phyloP scores from a whole-genome alignment of 2,888 invertebrate species.

The Steinernema hermaphroditum region DNA sequence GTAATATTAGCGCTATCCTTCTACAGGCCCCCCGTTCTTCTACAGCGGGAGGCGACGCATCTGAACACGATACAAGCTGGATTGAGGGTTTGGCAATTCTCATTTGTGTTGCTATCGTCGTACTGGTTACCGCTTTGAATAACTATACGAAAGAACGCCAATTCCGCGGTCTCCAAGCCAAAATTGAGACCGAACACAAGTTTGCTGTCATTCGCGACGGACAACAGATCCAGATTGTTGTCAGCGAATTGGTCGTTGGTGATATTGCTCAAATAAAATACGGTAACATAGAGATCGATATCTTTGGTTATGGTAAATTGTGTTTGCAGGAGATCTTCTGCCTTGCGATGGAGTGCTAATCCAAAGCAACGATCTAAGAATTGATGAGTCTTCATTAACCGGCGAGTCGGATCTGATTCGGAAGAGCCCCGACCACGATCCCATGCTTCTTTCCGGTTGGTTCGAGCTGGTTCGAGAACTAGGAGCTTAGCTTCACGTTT shows the following conservation, averaged over 20 bases:
- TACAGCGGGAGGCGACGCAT: no score
- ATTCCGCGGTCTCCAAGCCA: conserved; percentile 80
- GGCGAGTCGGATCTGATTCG: conserved; percentile 99
- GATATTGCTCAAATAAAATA: conserved; percentile 87
- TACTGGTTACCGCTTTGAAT: conserved; percentile 98
- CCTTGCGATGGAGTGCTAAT: conserved; percentile 95
- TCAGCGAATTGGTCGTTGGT: conserved; percentile 95
- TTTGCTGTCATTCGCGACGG: conserved; percentile 91
- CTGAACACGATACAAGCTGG: conserved; percentile 92
- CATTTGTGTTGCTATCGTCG: conserved; percentile 92
- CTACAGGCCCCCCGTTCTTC: conserved; percentile 55
- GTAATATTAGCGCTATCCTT: conserved; percentile 62
- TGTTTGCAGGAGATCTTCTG: conserved; percentile 80
- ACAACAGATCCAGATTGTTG: conserved; percentile 89
- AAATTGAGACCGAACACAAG: conserved; percentile 98
- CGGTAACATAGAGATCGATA: conserved; percentile 65
- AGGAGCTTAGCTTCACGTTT: conserved; percentile 33
- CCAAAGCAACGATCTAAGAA: conserved; percentile 97
- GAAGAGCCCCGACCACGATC: conserved; percentile 88
- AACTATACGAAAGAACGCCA: conserved; percentile 99
- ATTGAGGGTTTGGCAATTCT: conserved; percentile 99
- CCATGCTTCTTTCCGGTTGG: conserved; percentile 84
- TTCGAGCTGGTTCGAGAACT: neutral
- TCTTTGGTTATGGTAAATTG: neutral
- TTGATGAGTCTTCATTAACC: conserved; percentile 95